Evolutionary conservation across 2,888 invertebrate genomes (phyloP), one percentile per base, ranked within the genome.

Genomic region (Nephrocerus scutellatus): DNA sequence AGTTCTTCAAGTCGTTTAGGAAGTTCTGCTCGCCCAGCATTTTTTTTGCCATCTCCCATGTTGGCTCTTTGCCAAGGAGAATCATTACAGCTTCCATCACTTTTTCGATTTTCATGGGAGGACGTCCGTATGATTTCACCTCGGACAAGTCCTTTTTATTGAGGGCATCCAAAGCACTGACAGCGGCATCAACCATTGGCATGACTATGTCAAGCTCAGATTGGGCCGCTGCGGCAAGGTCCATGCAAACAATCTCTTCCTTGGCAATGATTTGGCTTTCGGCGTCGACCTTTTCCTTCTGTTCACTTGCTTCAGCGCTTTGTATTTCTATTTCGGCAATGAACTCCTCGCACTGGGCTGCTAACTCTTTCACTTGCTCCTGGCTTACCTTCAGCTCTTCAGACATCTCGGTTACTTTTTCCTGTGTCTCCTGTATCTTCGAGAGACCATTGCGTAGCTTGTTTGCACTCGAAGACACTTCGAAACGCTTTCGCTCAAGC

Each of bases 81-180:
- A 90, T 88, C 72, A 89, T 82, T 0, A 91, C 88, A 10, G 90
- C 88, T 66, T 91, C 89, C 79, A 91, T 75, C 1, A 87, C 86
- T 76, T 86, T 86, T 67, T 89, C 87, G 0, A 92, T 90, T 63
- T 88, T 84, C 39, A 77, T 73, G 3, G 91, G 91, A 2, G 92
- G 92, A 43, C 84, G 80, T 0, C 83, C 82, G 62, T 91, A 92
- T 0, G 90, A 89, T 62, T 88, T 89, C 42, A 92, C 85, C 72
- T 92, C 91, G 25, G 85, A 81, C 39, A 92, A 80, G 59, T 89
- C 88, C 59, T 85, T 86, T 66, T 88, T 89, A 59, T 85, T 88
- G 13, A 90, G 63, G 1, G 86, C 75, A 56, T 86, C 84, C 33
- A 89, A 65, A 1, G 88, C 87, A 22, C 52, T 56, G 3, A 86